Conservation (phyloP, 2,888 invertebrate species). For the Leucoma salicis region DNA sequence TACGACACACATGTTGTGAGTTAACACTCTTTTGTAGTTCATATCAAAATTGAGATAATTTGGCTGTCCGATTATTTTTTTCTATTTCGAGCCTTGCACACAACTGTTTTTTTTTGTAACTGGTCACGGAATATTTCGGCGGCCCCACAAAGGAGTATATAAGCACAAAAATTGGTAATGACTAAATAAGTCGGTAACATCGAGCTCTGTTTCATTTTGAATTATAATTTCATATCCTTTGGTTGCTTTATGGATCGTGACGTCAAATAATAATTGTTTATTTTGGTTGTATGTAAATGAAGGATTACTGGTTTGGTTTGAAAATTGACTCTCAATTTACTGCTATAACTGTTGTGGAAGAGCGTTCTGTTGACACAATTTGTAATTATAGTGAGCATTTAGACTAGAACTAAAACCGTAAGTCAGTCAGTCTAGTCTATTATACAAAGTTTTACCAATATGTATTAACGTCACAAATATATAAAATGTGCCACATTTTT, state of each 20-base stretch:
- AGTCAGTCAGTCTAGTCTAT: no score
- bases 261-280: slow-evolving; percentile 34
- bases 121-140: slow-evolving; percentile 64
- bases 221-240: slow-evolving; percentile 57
- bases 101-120: slow-evolving; percentile 62
- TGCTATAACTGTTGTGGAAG: background rate
- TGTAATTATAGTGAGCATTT: no score
- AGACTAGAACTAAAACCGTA: no score
- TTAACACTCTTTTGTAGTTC: slow-evolving; percentile 77
- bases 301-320: slow-evolving; percentile 16
- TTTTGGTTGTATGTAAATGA: slow-evolving; percentile 19
- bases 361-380: background rate
- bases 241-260: slow-evolving; percentile 47
- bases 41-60: slow-evolving; percentile 81
- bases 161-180: slow-evolving; percentile 74
- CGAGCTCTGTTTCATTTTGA: slow-evolving; percentile 56
- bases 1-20: slow-evolving; percentile 68
- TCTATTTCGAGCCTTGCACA: slow-evolving; percentile 70
- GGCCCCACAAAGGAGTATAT: slow-evolving; percentile 69
- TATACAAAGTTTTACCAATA: no score
- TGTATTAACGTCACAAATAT: no score
- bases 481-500: no score
- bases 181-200: slow-evolving; percentile 63
- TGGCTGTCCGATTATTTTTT: slow-evolving; percentile 70
- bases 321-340: background rate